Conservation (phyloP, 2,888 invertebrate genomes). For the Drosophila anomalata region DNA sequence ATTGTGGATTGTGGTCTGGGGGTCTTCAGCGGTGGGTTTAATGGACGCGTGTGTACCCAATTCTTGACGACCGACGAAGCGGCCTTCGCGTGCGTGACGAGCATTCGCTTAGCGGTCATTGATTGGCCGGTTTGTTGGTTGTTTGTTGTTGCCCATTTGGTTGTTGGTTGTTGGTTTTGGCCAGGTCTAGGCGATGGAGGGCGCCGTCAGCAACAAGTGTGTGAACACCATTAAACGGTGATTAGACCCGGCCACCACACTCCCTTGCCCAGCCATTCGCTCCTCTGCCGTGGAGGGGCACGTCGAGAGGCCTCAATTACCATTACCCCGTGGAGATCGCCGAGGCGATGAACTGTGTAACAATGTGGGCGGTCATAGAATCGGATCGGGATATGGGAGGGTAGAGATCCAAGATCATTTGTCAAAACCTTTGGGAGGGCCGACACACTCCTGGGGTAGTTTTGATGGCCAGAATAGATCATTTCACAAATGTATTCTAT, state of each 20-base stretch:
- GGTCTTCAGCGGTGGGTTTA: conserved; percentile 50
- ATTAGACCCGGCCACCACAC: conserved; percentile 56
- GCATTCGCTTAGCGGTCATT: conserved; percentile 79
- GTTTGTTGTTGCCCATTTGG: conserved; percentile 1
- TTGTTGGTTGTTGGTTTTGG: conserved; percentile 21
- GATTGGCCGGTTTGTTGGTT: conserved; percentile 57
- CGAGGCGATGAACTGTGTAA: conserved; percentile 38
- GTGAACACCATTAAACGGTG: conserved; percentile 75
- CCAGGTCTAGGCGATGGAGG: conserved; percentile 64
- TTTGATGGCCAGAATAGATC: not conserved
- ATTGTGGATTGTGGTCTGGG: conserved; percentile 22
- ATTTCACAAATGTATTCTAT: not conserved
- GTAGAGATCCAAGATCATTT: conserved; percentile 30
- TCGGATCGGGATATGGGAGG: conserved; percentile 23
- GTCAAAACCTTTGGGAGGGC: conserved; percentile 7
- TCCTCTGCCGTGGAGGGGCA: conserved; percentile 14
- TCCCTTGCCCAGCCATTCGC: conserved; percentile 28
- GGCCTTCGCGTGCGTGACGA: conserved; percentile 81
- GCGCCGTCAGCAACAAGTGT: conserved; percentile 76
- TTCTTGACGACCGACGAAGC: conserved; percentile 59
- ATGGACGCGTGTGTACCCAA: conserved; percentile 67
- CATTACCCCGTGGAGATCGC: conserved; percentile 46
- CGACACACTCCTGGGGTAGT: not conserved
- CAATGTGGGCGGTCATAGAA: conserved; percentile 57
- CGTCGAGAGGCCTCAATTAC: conserved; percentile 44